Evolutionary conservation across 2,797 vertebrate species (phyloP), one percentile per base, ranked within the genome.

Genomic region (Coreius guichenoti): DNA sequence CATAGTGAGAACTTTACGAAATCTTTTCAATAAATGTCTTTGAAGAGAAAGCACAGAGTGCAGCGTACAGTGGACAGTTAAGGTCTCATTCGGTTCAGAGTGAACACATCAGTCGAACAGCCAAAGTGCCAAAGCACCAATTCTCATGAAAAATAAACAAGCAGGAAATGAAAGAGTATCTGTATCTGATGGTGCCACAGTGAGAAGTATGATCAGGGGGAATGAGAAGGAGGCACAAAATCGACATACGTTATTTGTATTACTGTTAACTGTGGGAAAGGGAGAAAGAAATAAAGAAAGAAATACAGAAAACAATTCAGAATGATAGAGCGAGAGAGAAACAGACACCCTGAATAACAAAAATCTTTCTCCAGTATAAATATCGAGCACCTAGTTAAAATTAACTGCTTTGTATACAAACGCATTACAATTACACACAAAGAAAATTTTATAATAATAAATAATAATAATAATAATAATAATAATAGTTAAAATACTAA

Each of bases 61-160:
- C 33, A 29, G 23, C 16, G 19, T 70, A 72, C 78, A 49, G 78
- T 70, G 49, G 33, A 61, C 58, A 75, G 58, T 83, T 51, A 75
- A n/a, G 21, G 81, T 51, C 19, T 65, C 70, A 51, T 51, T 51
- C 21, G 5, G 43, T 75, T 82, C 39, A 61, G 19, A 63, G 19
- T 33, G 43, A 75, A 75, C 39, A 33, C 56, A 65, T 65, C 70
- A 65, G 56, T 83, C 72, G 63, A 75, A 49, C 45, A 51, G 70
- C 58, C 45, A 39, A 36, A 63, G 56, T 49, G 43, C 31, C 81
- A 75, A 83, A 75, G 58, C 9, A 47, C 43, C 81, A 51, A 75
- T 51, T 75, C 45, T 75, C 81, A 75, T 51, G 58, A 83, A 75
- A 83, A 74, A 75, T 83, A 75, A 67, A 83, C 43, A 75, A 83